A percentile compares a stretch with the other conserved stretches of the same genome.
These are phyloP conservation scores for Tethea ocularis DNA, from an alignment of 2,888 invertebrate genomes.

Conservation along the genomic window DNA sequence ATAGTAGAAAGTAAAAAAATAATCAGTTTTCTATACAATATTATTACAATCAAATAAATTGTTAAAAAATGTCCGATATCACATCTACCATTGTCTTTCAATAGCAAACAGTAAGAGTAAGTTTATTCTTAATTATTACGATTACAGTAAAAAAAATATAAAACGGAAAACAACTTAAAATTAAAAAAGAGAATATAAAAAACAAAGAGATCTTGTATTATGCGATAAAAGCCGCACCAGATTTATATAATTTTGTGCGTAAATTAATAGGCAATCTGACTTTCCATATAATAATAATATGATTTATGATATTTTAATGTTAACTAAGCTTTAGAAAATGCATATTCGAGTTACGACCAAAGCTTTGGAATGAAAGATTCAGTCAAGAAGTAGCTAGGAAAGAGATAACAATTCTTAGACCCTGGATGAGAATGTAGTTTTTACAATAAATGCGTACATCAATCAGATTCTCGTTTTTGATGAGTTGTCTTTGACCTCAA, in stretches of 20 bases:
- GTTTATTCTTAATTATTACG: not conserved
- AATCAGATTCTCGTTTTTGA: constrained; percentile 83
- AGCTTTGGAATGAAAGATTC: not conserved
- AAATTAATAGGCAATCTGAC: not conserved
- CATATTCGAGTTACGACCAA: not conserved
- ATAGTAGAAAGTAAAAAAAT: constrained; percentile 17
- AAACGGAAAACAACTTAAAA: constrained; percentile 8
- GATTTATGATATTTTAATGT: not conserved
- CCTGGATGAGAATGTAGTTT: constrained; percentile 16
- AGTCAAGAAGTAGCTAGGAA: constrained; percentile 10
- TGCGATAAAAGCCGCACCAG: not conserved
- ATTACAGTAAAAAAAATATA: not conserved
- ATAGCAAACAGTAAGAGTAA: not conserved
- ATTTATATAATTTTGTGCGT: not conserved
- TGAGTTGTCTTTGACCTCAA: constrained; percentile 89
- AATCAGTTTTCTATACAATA: not conserved
- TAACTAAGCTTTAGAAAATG: not conserved
- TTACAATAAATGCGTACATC: constrained; percentile 18
- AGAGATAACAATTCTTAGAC: constrained; percentile 15
- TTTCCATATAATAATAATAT: not conserved
- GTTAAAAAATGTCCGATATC: not conserved
- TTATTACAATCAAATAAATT: too few relatives aligned
- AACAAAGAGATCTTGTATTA: constrained; percentile 1
- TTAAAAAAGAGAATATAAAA: not conserved
- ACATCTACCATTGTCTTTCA: not conserved